A percentile compares a stretch with the other conserved stretches of the same genome.
Conservation (phyloP, 2,113 vertebrate genomes). For the Poeciliopsis prolifica region DNA sequence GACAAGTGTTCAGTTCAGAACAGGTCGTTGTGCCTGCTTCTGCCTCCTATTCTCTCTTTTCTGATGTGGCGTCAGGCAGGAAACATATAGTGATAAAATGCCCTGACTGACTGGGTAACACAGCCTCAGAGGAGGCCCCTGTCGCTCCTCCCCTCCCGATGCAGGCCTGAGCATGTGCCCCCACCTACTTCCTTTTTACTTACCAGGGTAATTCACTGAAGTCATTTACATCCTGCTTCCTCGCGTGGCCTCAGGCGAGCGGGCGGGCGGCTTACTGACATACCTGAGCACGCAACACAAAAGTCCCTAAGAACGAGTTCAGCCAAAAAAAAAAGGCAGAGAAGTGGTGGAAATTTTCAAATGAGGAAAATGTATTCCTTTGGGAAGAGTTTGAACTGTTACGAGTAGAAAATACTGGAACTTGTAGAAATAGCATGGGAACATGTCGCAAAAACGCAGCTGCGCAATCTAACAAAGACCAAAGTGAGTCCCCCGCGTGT, state of each 20-base stretch:
- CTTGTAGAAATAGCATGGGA: not conserved
- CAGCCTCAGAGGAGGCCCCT: constrained; percentile 32
- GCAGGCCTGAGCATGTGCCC: constrained; percentile 49
- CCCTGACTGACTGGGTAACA: constrained; percentile 60
- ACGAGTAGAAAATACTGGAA: not conserved
- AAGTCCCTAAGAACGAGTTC: constrained; percentile 42
- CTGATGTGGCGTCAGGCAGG: constrained; percentile 70
- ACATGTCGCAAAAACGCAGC: constrained; percentile 14
- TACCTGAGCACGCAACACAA: constrained; percentile 43
- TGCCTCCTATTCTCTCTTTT: constrained; percentile 46
- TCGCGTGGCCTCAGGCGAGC: constrained; percentile 25
- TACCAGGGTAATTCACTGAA: constrained; percentile 51
- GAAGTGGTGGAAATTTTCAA: not conserved
- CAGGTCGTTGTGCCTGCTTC: constrained; percentile 33
- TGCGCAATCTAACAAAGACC: constrained; percentile 53
- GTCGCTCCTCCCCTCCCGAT: constrained; percentile 58
- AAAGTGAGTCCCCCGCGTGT: constrained; percentile 16
- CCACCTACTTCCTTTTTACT: constrained; percentile 65
- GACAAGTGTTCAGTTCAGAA: constrained; percentile 12
- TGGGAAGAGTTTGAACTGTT: not conserved
- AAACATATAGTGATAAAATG: constrained; percentile 68
- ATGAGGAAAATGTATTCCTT: not conserved
- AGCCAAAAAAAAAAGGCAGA: not conserved
- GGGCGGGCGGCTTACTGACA: constrained; percentile 22
- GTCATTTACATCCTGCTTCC: constrained; percentile 52